These are phyloP conservation scores for Anoplius nigerrimus DNA, from an alignment of 2,888 invertebrate species.

Conservation along the genomic window DNA sequence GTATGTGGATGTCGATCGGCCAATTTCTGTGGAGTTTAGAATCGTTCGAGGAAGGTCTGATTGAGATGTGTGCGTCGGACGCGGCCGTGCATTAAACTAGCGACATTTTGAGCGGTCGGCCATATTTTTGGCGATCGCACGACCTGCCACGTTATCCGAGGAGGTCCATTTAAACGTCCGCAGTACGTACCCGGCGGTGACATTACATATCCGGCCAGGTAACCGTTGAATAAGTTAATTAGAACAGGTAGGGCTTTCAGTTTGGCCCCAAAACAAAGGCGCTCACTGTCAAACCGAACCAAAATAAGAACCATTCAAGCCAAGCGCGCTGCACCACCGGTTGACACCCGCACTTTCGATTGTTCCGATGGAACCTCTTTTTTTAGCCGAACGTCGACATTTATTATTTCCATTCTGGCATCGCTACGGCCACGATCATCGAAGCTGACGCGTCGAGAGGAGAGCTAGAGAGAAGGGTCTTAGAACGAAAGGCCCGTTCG, in stretches of 20 bases:
- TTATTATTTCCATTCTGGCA: slow-evolving; percentile 35
- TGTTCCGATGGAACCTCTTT: slow-evolving; percentile 26
- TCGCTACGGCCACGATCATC: slow-evolving; percentile 20
- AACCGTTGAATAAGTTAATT: slow-evolving; percentile 73
- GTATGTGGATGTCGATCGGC: too few relatives aligned
- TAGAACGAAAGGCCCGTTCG: neutral
- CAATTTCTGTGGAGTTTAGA: too few relatives aligned
- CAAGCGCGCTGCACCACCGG: slow-evolving; percentile 21
- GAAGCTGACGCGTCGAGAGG: slow-evolving; percentile 24
- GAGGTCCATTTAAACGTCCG: slow-evolving; percentile 59
- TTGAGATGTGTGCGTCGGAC: too few relatives aligned
- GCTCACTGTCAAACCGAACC: slow-evolving; percentile 69
- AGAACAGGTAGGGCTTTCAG: slow-evolving; percentile 70
- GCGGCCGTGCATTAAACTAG: too few relatives aligned
- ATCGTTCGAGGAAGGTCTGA: too few relatives aligned
- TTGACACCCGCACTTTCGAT: slow-evolving; percentile 43
- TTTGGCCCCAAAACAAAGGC: slow-evolving; percentile 64
- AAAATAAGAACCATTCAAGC: slow-evolving; percentile 71
- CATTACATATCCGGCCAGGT: slow-evolving; percentile 70
- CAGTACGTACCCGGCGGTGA: slow-evolving; percentile 52
- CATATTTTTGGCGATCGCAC: slow-evolving; percentile 37
- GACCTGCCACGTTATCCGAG: slow-evolving; percentile 55
- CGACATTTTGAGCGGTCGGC: neutral
- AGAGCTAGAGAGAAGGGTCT: too few relatives aligned
- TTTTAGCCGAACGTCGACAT: slow-evolving; percentile 35